Base-by-base conservation (phyloP, 2,888 invertebrate species). In the Diaphora mendica region DNA sequence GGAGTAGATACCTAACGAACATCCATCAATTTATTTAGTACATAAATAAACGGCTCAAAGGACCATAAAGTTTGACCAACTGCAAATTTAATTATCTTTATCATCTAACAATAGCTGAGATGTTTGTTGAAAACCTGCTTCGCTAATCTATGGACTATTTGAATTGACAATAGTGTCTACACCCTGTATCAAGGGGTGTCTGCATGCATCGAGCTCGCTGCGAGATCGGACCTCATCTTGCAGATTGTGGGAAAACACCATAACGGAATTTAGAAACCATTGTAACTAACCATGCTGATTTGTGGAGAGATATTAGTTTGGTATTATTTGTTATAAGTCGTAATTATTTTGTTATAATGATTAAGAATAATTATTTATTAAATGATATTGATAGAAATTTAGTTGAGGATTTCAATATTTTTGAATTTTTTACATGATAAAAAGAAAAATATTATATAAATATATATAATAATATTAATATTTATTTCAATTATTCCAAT, bases 61-160 rank as follows among this genome's bases (percentile, higher is more conserved):
- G 39, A 55, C 8, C 55, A 30, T 51, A 64, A 64, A 72, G 35
- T 69, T 64, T 65, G 48, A 67, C 70, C 66, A 71, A 77, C 74
- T 82, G 76, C 80, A 78, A 82, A 71, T 80, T 84, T 82, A 82
- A 83, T 83, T 84, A 82, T 74, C 75, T 77, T 77, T 76, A 75
- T 71, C 62, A n/a, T 71, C 66, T 71, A 71, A 84, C 82, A 84
- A 82, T 84, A 67, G 62, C 44, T 26, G 48, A 82, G 76, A 83
- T 80, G 82, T 83, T 84, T 77, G 74, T 74, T 23, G 17, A 80
- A 83, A 84, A 83, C 85, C 81, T 78, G 83, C 82, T 83, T 8
- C 17, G 71, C 77, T 80, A 83, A 83, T 83, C 82, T 83, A 79
- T 80, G 79, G 79, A 51, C 68, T 64, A 73, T 80, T 84, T 44